Evolutionary conservation across 1,140 invertebrate genomes (phyloP).

Genomic region (Tachypleus tridentatus): DNA sequence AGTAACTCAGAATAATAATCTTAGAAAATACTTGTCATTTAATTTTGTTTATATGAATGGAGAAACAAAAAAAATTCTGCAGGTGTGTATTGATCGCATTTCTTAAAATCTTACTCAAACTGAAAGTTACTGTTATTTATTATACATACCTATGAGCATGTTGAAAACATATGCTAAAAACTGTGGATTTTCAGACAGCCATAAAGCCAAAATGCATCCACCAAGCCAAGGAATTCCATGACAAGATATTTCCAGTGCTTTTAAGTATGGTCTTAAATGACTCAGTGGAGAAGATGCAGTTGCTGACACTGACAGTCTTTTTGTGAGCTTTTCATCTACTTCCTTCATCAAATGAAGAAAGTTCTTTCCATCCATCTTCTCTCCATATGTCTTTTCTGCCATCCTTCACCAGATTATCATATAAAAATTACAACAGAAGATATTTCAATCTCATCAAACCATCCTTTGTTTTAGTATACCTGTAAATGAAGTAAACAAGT

Average conservation of each 20-base stretch:
- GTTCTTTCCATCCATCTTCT: slow-evolving; percentile 2
- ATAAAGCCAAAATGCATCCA: slow-evolving; percentile 56
- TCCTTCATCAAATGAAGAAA: neutral
- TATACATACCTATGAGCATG: slow-evolving; percentile 54
- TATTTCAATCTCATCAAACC: too few relatives aligned
- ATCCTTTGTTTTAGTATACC: too few relatives aligned
- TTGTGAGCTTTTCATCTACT: slow-evolving; percentile 11
- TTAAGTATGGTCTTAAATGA: slow-evolving; percentile 31
- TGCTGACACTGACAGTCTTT: slow-evolving; percentile 10
- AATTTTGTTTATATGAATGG: too few relatives aligned
- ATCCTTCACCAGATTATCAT: too few relatives aligned
- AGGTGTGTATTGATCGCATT: neutral
- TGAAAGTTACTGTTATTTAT: slow-evolving; percentile 27
- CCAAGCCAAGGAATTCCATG: slow-evolving; percentile 75
- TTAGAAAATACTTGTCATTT: too few relatives aligned
- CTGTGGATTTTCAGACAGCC: slow-evolving; percentile 49
- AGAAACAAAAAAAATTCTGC: too few relatives aligned
- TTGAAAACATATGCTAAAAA: slow-evolving; percentile 73
- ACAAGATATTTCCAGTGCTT: slow-evolving; percentile 56
- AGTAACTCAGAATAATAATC: neutral
- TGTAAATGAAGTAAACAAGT: too few relatives aligned
- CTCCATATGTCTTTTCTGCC: too few relatives aligned
- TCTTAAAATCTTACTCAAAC: slow-evolving; percentile 5
- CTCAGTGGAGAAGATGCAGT: slow-evolving; percentile 11
- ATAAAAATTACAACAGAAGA: too few relatives aligned